Conservation (phyloP, 2,113 vertebrate genomes). For the Pseudois nayaur region DNA sequence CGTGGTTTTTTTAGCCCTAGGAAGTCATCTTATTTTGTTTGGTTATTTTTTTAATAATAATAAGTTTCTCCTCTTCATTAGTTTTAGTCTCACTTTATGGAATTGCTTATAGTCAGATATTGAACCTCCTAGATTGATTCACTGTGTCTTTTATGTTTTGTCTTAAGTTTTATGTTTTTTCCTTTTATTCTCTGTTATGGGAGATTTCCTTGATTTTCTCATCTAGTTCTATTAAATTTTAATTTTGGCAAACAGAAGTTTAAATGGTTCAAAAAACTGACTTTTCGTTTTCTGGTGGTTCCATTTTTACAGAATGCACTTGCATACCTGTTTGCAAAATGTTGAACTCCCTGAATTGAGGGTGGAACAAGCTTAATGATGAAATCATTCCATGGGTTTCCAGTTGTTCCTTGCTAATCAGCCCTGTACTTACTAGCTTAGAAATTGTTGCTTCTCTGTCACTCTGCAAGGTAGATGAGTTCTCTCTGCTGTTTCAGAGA, state of each 20-base stretch:
- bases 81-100: not conserved
- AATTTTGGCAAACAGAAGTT: slow-evolving; percentile 20
- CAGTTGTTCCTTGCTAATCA: not conserved
- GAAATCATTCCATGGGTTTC: not conserved
- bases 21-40: not conserved
- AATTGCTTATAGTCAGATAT: not conserved
- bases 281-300: not conserved
- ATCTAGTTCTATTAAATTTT: not conserved
- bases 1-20: not conserved
- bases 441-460: not conserved
- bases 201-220: not conserved
- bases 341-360: not conserved
- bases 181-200: not conserved
- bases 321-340: not conserved
- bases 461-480: not conserved
- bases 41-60: not conserved
- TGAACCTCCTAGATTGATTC: not conserved
- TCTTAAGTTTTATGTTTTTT: not conserved
- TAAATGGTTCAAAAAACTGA: not conserved
- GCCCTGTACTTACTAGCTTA: not conserved
- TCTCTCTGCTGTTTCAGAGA: not conserved
- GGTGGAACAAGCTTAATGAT: not conserved
- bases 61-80: not conserved
- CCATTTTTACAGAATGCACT: not conserved
- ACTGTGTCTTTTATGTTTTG: not conserved